These are phyloP conservation scores for Callyntrura guangdongensis DNA, from an alignment of 2,888 invertebrate species.

Conservation along the genomic window DNA sequence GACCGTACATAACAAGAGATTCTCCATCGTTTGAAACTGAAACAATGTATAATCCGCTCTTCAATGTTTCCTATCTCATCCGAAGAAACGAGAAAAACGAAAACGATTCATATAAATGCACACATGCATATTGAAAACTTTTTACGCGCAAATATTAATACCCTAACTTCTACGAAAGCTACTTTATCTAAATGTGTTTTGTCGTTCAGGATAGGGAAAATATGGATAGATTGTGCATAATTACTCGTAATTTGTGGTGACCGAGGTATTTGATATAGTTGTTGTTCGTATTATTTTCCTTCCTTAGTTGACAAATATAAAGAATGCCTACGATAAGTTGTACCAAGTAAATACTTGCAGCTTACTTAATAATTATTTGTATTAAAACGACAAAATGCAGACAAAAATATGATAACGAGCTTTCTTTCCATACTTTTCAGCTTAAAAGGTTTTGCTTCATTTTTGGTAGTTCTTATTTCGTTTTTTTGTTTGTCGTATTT, in stretches of 20 bases:
- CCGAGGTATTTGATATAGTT: conserved; percentile 62
- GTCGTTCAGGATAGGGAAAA: conserved; percentile 49
- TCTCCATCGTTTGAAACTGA: background rate
- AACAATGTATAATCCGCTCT: too few relatives aligned
- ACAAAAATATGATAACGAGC: too few relatives aligned
- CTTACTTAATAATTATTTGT: background rate
- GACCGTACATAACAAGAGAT: background rate
- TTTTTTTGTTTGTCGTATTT: background rate
- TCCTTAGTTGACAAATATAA: too few relatives aligned
- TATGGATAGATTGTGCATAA: conserved; percentile 69
- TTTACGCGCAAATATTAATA: background rate
- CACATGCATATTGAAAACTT: background rate
- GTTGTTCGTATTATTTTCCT: too few relatives aligned
- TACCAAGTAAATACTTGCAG: too few relatives aligned
- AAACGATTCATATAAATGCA: too few relatives aligned
- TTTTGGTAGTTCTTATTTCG: conserved; percentile 6
- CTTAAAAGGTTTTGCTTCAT: conserved; percentile 14
- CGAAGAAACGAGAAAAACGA: too few relatives aligned
- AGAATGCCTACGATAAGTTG: too few relatives aligned
- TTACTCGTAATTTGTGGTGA: conserved; percentile 67
- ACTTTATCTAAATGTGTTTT: conserved; percentile 71
- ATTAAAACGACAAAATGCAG: too few relatives aligned
- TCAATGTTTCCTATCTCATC: too few relatives aligned
- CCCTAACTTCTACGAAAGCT: conserved; percentile 53
- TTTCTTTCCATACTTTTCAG: background rate